phyloP scores from a whole-genome alignment of 2,888 invertebrate genomes.

The Spicauda simplicius region DNA sequence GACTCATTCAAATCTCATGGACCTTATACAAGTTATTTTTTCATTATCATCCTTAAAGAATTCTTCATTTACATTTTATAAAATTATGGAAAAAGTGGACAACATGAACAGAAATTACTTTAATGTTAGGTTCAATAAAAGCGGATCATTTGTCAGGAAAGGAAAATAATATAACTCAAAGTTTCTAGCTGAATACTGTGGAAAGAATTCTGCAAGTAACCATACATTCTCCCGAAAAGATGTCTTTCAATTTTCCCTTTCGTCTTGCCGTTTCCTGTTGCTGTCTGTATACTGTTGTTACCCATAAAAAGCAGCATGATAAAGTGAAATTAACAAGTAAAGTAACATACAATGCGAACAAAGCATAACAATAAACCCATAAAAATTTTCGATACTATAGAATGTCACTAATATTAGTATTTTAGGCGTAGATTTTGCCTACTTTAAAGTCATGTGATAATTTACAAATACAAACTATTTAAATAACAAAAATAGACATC shows the following conservation, averaged over 20 bases:
- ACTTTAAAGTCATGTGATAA: constrained; percentile 44
- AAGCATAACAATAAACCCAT: constrained; percentile 77
- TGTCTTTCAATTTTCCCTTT: constrained; percentile 94
- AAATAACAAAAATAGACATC: constrained; percentile 59
- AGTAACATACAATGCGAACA: constrained; percentile 74
- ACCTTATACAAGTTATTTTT: background rate
- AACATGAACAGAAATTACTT: constrained; percentile 15
- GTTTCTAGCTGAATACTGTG: constrained; percentile 77
- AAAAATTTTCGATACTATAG: constrained; percentile 69
- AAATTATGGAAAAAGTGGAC: constrained; percentile 5
- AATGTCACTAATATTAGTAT: constrained; percentile 63
- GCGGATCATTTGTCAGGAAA: constrained; percentile 26
- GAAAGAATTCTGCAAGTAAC: constrained; percentile 82
- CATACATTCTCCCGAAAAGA: constrained; percentile 94
- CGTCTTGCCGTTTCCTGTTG: constrained; percentile 91
- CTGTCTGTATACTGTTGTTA: constrained; percentile 90
- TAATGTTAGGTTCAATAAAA: constrained; percentile 23
- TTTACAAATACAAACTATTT: constrained; percentile 52
- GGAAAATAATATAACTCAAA: constrained; percentile 47
- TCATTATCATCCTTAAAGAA: background rate
- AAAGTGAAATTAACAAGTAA: constrained; percentile 83
- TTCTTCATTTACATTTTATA: background rate
- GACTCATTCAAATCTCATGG: background rate
- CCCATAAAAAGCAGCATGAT: constrained; percentile 87
- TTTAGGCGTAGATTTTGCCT: constrained; percentile 48